Conservation (phyloP, 2,113 vertebrate genomes). For the Ameiurus melas region DNA sequence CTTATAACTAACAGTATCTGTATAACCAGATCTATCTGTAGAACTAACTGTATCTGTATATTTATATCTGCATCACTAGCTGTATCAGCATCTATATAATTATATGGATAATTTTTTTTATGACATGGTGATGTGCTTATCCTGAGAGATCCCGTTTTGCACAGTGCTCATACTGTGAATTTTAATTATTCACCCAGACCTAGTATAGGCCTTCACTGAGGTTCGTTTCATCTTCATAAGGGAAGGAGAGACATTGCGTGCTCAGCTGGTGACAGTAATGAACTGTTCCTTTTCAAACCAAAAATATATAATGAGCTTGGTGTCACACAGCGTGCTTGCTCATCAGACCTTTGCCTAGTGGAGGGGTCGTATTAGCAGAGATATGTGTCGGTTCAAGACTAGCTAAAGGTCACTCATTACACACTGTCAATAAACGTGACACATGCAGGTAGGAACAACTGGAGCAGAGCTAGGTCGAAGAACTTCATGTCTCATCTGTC, state of each 20-base stretch:
- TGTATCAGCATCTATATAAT: not conserved
- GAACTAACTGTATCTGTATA: not conserved
- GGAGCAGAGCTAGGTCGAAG: constrained; percentile 9
- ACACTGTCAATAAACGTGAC: constrained; percentile 30
- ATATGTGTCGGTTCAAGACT: constrained; percentile 35
- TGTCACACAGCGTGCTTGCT: constrained; percentile 16
- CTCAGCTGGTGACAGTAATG: constrained; percentile 42
- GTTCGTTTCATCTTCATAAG: constrained; percentile 33
- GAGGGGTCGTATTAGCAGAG: constrained; percentile 29
- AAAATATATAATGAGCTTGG: constrained; percentile 31
- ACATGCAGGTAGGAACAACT: constrained; percentile 19
- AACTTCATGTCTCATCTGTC: constrained; percentile 2
- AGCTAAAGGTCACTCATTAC: constrained; percentile 49
- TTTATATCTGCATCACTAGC: not conserved
- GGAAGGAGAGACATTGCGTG: not conserved
- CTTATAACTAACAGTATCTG: no score
- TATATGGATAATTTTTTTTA: not conserved
- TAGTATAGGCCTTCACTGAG: not conserved
- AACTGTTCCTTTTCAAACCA: constrained; percentile 34
- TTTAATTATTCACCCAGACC: constrained; percentile 12
- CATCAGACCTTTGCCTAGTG: constrained; percentile 27
- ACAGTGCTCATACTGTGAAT: constrained; percentile 5
- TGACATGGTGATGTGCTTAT: not conserved
- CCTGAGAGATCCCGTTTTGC: not conserved
- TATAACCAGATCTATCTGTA: not conserved